Base-by-base conservation (phyloP, 2,888 invertebrate species). In the Coelopa pilipes region DNA sequence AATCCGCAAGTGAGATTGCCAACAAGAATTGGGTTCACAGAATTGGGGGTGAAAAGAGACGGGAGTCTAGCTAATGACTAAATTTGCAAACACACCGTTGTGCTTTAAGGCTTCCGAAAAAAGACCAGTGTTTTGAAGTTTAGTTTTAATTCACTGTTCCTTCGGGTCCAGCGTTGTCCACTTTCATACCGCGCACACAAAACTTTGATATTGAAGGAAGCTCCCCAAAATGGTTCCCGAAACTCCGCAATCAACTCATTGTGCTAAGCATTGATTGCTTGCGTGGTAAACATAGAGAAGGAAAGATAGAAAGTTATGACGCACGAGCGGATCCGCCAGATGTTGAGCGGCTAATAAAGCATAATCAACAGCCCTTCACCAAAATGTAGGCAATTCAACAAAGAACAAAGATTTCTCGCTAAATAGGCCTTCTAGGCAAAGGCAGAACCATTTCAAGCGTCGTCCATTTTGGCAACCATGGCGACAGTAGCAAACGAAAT, bases 221-320 rank as follows among this genome's bases (percentile, higher is more conserved):
- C n/a, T 13, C 46, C 10, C 15, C 45, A 7, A 2, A 34, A 11
- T 10, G 17, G 45, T 34, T 13, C 46, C 17, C 34, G 13, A 9
- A 63, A 46, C n/a, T 11, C 63, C 17, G 17, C 63, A 63, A 63
- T 63, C n/a, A 63, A 10, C 45, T 15, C 63, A 63, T 63, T 63
- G 34, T 63, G 19, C 9, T 15, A 17, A 13, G 17, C 63, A 45
- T 63, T 63, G 45, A 46, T 63, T 46, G 45, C 63, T n/a, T n/a
- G 45, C 45, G n/a, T n/a, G 34, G 4, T 7, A 34, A 7, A 17
- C 46, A 63, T 10, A 34, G 9, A 3, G 15, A 45, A 21, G 13
- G 10, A 62, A 13, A 62, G n/a, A 7, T 34, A 34, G 1, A 62
- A 13, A 13, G n/a, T 45, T n/a, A 10, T 45, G 12, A 34, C 15